Conservation (phyloP, 2,888 invertebrate genomes). For the Malthinus flaveolus region DNA sequence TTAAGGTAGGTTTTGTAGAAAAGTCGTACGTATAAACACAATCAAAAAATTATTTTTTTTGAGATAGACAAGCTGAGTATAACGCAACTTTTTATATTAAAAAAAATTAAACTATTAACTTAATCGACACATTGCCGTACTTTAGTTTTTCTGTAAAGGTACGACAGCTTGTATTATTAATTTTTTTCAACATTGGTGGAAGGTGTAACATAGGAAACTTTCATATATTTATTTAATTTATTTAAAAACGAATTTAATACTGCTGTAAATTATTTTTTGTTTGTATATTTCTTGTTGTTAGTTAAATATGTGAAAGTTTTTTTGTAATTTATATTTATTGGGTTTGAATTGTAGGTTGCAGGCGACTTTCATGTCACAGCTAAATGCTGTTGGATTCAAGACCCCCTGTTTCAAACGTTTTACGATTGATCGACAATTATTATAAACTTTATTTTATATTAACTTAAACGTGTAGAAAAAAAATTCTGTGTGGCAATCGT, state of each 20-base stretch:
- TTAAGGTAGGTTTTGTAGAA: slow-evolving; percentile 33
- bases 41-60: slow-evolving; percentile 19
- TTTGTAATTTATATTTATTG: slow-evolving; percentile 25
- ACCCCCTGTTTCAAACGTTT: slow-evolving; percentile 37
- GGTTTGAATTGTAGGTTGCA: slow-evolving; percentile 36
- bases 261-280: slow-evolving; percentile 10
- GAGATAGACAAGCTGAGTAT: slow-evolving; percentile 16
- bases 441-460: neutral
- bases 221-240: slow-evolving; percentile 30
- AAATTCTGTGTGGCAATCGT: slow-evolving; percentile 8
- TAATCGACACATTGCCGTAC: slow-evolving; percentile 21
- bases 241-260: slow-evolving; percentile 5
- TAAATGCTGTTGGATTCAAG: slow-evolving; percentile 39
- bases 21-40: slow-evolving; percentile 11
- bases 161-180: slow-evolving; percentile 31
- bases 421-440: slow-evolving; percentile 8
- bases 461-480: neutral
- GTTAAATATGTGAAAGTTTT: slow-evolving; percentile 34
- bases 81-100: slow-evolving; percentile 12
- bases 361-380: slow-evolving; percentile 41
- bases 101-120: slow-evolving; percentile 11
- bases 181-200: slow-evolving; percentile 32
- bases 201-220: slow-evolving; percentile 31
- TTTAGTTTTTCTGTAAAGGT: slow-evolving; percentile 31
- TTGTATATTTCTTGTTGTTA: slow-evolving; percentile 2